A percentile compares a stretch with the other conserved stretches of the same genome.
phyloP scores from a whole-genome alignment of 1,140 invertebrate genomes.

The Chrysoperla carnea region DNA sequence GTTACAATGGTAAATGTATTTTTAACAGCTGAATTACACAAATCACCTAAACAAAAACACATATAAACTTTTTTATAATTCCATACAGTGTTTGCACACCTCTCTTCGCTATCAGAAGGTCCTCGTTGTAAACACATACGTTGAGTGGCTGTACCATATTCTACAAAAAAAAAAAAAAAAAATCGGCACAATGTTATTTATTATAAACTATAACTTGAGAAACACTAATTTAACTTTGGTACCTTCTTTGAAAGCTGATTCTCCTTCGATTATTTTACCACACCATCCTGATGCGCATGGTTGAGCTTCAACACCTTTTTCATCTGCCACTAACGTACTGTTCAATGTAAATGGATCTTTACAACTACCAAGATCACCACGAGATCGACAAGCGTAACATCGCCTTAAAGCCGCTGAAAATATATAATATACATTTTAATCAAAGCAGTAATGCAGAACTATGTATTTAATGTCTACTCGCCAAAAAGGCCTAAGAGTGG shows the following conservation, averaged over 20 bases:
- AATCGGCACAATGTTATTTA: neutral
- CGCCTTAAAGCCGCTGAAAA: slow-evolving; percentile 35
- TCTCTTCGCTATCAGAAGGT: slow-evolving; percentile 71
- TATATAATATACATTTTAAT: neutral
- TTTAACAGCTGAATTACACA: slow-evolving; percentile 45
- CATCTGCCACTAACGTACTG: slow-evolving; percentile 44
- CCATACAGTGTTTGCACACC: slow-evolving; percentile 68
- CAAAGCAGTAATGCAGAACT: neutral
- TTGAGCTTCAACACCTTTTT: slow-evolving; percentile 50
- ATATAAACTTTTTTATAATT: slow-evolving; percentile 68
- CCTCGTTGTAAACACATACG: slow-evolving; percentile 70
- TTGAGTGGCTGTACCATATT: slow-evolving; percentile 74
- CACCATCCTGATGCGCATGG: slow-evolving; percentile 89
- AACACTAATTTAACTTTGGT: slow-evolving; percentile 14
- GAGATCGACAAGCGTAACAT: slow-evolving; percentile 66
- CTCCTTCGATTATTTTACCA: slow-evolving; percentile 72
- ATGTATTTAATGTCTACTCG: neutral
- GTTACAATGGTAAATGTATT: too few species aligned
- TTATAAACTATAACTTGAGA: neutral
- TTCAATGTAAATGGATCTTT: slow-evolving; percentile 73
- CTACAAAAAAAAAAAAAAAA: slow-evolving; percentile 28
- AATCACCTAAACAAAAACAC: slow-evolving; percentile 83
- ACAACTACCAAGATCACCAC: slow-evolving; percentile 73
- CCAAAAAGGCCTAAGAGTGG: neutral
- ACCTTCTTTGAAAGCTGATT: slow-evolving; percentile 44